Evolutionary conservation across 2,113 vertebrate species (phyloP).

Genomic region (Podocnemis expansa): DNA sequence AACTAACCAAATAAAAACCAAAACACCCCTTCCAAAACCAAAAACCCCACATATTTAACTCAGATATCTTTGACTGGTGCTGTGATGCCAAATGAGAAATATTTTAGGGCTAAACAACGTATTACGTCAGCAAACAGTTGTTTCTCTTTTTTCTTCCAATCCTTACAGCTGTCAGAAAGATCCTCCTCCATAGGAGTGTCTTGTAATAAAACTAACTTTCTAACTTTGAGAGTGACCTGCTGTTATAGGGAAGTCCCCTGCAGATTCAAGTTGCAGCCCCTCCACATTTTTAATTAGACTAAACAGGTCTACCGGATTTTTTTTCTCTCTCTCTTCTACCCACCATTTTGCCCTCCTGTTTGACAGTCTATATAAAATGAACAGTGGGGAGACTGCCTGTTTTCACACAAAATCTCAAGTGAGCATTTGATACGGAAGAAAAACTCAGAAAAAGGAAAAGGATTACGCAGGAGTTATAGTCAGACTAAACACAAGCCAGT

Average conservation of each 20-base stretch:
- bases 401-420: not conserved
- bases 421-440: not conserved
- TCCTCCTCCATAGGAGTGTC: not conserved
- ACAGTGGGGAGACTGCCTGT: not conserved
- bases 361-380: not conserved
- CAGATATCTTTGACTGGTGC: rapidly evolving
- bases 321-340: not conserved
- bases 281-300: rapidly evolving
- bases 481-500: not conserved
- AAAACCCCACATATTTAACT: rapidly evolving
- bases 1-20: too few relatives aligned
- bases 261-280: not conserved
- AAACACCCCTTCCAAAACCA: too few relatives aligned
- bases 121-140: rapidly evolving
- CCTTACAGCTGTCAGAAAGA: not conserved
- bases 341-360: not conserved
- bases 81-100: not conserved
- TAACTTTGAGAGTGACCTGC: rapidly evolving
- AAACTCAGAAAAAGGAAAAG: not conserved
- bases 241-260: not conserved
- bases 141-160: not conserved
- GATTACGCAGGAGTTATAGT: not conserved
- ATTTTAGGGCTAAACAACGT: not conserved
- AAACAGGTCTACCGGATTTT: rapidly evolving
- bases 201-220: rapidly evolving